phyloP scores from a whole-genome alignment of 37 sponge, comb jelly and placozoan genomes.

The Chondrilla cf. caribensis region DNA sequence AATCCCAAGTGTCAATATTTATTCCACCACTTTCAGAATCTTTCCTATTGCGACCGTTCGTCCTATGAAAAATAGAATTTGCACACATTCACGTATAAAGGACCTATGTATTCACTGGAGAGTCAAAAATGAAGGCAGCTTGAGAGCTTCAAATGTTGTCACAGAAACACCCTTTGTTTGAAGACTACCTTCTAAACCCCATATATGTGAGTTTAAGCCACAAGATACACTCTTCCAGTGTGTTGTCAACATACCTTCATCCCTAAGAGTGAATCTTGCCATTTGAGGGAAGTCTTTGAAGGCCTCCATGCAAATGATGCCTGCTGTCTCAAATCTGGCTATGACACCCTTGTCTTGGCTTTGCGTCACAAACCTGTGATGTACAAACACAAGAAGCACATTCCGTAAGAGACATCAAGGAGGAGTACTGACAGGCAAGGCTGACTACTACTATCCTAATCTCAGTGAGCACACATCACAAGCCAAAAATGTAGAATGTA shows the following conservation, averaged over 20 bases:
- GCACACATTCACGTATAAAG: neutral
- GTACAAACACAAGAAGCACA: neutral
- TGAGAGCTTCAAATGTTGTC: too few species aligned
- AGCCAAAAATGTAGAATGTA: too few species aligned
- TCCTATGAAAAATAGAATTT: slow-evolving; percentile 49
- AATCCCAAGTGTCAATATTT: neutral
- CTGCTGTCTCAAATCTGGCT: slow-evolving; percentile 76
- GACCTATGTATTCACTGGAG: too few species aligned
- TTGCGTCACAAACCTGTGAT: slow-evolving; percentile 67
- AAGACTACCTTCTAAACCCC: too few species aligned
- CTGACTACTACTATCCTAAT: neutral
- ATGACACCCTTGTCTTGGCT: slow-evolving; percentile 89
- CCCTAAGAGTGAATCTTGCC: slow-evolving; percentile 95
- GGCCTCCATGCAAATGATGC: slow-evolving; percentile 90
- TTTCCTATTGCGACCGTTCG: slow-evolving; percentile 97
- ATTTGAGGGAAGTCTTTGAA: slow-evolving; percentile 96
- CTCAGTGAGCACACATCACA: too few species aligned
- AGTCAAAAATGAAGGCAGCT: too few species aligned
- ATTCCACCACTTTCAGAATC: slow-evolving; percentile 83
- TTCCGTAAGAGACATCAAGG: neutral
- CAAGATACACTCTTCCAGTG: too few species aligned
- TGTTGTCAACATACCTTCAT: slow-evolving; percentile 97
- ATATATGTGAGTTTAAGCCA: too few species aligned
- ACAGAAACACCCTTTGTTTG: too few species aligned
- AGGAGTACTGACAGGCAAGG: too few species aligned